Evolutionary conservation across 2,113 vertebrate species (phyloP).

Genomic region (Pipa parva): DNA sequence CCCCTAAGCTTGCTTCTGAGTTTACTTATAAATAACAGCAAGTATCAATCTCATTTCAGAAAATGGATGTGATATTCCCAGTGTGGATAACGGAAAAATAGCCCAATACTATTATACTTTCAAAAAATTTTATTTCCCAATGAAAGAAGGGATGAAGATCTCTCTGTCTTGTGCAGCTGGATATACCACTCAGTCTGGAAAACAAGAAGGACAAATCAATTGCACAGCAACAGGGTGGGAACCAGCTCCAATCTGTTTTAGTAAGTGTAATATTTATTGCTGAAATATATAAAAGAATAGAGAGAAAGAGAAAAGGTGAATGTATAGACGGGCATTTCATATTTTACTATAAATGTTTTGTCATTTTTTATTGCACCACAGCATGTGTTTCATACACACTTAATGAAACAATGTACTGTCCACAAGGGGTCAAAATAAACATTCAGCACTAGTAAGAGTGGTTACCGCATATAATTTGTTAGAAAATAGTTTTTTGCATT

Average conservation of each 20-base stretch:
- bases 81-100: slow-evolving; percentile 23
- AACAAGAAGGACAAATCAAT: slow-evolving; percentile 23
- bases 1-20: too few species aligned
- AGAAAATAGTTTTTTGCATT: too few species aligned
- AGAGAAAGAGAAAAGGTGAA: too few species aligned
- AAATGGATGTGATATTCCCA: slow-evolving; percentile 8
- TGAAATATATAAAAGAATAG: too few species aligned
- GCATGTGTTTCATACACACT: too few species aligned
- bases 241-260: slow-evolving; percentile 14
- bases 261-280: slow-evolving; percentile 14
- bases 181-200: slow-evolving; percentile 26
- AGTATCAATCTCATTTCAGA: slow-evolving; percentile 7
- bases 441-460: too few species aligned
- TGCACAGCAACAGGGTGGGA: slow-evolving; percentile 23
- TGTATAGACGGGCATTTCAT: too few species aligned
- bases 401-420: too few species aligned
- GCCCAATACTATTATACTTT: slow-evolving; percentile 31
- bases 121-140: slow-evolving; percentile 39
- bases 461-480: too few species aligned
- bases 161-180: slow-evolving; percentile 27
- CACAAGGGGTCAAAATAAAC: too few species aligned
- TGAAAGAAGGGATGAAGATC: slow-evolving; percentile 29
- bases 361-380: too few species aligned
- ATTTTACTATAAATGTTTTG: too few species aligned
- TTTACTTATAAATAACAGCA: not conserved